Conservation (phyloP, 2,797 vertebrate genomes). For the Graptemys geographica region DNA sequence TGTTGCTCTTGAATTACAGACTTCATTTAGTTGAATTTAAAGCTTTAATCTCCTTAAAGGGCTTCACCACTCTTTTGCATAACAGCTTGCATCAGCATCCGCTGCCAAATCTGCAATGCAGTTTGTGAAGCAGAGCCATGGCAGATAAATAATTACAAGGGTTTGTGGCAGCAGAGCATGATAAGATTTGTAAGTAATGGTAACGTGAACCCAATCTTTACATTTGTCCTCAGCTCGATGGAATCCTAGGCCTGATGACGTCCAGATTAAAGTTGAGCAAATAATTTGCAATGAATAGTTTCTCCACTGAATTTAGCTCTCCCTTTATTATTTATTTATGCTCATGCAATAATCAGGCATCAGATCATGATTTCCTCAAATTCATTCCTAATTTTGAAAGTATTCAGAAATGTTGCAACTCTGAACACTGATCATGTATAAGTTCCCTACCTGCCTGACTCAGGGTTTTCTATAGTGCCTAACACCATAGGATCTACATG, state of each 20-base stretch:
- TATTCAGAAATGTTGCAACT: neutral
- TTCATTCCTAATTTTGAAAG: neutral
- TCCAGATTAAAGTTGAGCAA: neutral
- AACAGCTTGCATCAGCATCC: neutral
- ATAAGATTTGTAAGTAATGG: neutral
- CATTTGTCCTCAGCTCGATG: neutral
- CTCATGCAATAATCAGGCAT: neutral
- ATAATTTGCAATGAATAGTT: neutral
- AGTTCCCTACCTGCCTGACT: neutral
- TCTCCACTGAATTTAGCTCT: neutral
- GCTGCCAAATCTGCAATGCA: neutral
- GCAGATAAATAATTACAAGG: neutral
- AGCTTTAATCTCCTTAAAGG: slow-evolving; percentile 32
- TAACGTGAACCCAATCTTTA: fast-evolving
- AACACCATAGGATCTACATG: neutral
- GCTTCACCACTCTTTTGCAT: slow-evolving; percentile 9
- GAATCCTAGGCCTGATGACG: neutral
- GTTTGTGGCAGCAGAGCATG: neutral
- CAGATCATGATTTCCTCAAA: neutral
- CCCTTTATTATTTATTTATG: neutral
- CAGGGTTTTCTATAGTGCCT: neutral
- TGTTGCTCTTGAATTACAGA: slow-evolving; percentile 18
- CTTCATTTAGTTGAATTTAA: slow-evolving; percentile 52
- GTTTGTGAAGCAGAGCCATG: neutral
- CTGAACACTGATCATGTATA: neutral